These are phyloP conservation scores for Lasioglossum lativentre DNA, from an alignment of 2,888 invertebrate genomes.

Conservation along the genomic window DNA sequence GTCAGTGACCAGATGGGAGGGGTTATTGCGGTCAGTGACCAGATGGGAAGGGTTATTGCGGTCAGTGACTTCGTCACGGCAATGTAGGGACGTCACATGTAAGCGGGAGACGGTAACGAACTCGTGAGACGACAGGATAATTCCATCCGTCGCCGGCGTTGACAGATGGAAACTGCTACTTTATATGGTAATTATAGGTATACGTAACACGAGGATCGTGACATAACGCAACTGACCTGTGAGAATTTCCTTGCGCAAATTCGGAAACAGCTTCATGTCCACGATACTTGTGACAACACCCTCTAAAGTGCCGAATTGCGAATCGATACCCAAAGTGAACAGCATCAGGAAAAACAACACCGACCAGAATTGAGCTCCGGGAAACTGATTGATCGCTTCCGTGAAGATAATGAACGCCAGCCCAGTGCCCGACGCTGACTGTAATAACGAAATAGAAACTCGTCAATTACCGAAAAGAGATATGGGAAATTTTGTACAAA, in stretches of 20 bases:
- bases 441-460: constrained; percentile 70
- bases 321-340: constrained; percentile 97
- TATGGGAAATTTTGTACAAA: background rate
- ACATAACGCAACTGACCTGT: constrained; percentile 87
- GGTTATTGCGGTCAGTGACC: background rate
- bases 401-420: constrained; percentile 99
- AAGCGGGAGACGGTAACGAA: background rate
- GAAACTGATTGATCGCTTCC: constrained; percentile 98
- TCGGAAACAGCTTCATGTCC: constrained; percentile 97
- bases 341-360: constrained; percentile 98
- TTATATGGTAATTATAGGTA: background rate
- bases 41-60: background rate
- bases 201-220: background rate
- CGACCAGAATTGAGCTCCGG: constrained; percentile 98
- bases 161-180: background rate
- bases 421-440: constrained; percentile 98
- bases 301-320: constrained; percentile 97
- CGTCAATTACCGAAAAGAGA: background rate
- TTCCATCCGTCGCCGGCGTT: background rate
- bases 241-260: constrained; percentile 94
- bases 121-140: background rate
- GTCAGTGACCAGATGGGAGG: background rate
- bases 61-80: background rate
- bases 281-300: constrained; percentile 98
- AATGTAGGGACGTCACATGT: background rate